Evolutionary conservation across 1,140 invertebrate genomes (phyloP).

Genomic region (Panagrolaimus sp.): DNA sequence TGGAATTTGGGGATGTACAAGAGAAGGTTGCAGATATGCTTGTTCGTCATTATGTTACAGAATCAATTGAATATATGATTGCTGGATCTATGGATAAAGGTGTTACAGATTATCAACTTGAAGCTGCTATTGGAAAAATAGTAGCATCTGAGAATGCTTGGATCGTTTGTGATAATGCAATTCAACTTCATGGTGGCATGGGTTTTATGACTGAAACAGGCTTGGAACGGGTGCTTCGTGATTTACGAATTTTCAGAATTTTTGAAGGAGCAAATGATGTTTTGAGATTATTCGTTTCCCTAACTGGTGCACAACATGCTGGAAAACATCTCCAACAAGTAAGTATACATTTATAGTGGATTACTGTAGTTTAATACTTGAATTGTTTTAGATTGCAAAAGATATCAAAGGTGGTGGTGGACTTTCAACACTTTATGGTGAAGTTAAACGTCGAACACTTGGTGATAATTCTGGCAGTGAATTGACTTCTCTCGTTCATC

Average conservation of each 20-base stretch:
- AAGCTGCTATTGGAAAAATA: constrained; percentile 95
- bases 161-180: constrained; percentile 90
- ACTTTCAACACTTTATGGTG: constrained; percentile 39
- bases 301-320: constrained; percentile 69
- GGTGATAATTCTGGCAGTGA: constrained; percentile 17
- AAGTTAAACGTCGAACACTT: constrained; percentile 40
- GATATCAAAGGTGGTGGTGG: constrained; percentile 42
- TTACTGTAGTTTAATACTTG: no score
- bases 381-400: constrained; percentile 31
- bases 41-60: constrained; percentile 79
- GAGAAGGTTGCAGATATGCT: constrained; percentile 59
- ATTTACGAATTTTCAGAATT: constrained; percentile 93
- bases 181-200: constrained; percentile 81
- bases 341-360: no score
- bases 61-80: constrained; percentile 80
- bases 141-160: constrained; percentile 61
- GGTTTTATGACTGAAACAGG: constrained; percentile 91
- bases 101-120: constrained; percentile 68
- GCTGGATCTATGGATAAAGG: constrained; percentile 83
- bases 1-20: constrained; percentile 79
- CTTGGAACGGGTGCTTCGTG: constrained; percentile 82
- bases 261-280: constrained; percentile 99
- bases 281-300: constrained; percentile 87
- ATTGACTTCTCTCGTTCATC: constrained; percentile 31
- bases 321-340: constrained; percentile 34